Conservation (phyloP, 2,797 vertebrate species). For the Corythornis leucogaster region DNA sequence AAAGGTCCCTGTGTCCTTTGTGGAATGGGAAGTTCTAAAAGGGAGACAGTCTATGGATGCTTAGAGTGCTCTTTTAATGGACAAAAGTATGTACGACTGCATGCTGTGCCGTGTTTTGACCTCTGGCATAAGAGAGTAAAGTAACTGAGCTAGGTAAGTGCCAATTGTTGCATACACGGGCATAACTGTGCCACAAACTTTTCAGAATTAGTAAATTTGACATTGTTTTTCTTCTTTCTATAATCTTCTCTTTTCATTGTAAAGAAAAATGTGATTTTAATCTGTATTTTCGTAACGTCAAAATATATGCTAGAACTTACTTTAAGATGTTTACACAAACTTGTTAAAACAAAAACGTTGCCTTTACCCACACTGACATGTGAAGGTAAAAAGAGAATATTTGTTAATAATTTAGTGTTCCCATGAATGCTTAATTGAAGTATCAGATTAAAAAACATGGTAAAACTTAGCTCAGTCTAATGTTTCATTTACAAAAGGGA, state of each 20-base stretch:
- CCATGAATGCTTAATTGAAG: conserved; percentile 75
- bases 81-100: conserved; percentile 92
- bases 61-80: conserved; percentile 90
- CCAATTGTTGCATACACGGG: conserved; percentile 15
- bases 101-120: conserved; percentile 97
- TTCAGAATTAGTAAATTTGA: neutral
- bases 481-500: conserved; percentile 56
- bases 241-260: neutral
- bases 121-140: conserved; percentile 93
- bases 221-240: neutral
- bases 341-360: neutral
- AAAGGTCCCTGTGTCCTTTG: conserved; percentile 95
- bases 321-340: conserved; percentile 13
- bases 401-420: conserved; percentile 75
- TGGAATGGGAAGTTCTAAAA: conserved; percentile 91
- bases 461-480: conserved; percentile 51
- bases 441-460: conserved; percentile 73
- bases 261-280: neutral
- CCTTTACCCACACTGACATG: conserved; percentile 6
- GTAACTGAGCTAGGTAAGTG: conserved; percentile 53
- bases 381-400: conserved; percentile 69
- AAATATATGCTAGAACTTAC: neutral
- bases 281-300: conserved; percentile 21
- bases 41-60: conserved; percentile 97
- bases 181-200: conserved; percentile 67